Evolutionary conservation across 2,888 invertebrate species (phyloP), one percentile per base, ranked within the genome.

Genomic region (Philaethria dido): DNA sequence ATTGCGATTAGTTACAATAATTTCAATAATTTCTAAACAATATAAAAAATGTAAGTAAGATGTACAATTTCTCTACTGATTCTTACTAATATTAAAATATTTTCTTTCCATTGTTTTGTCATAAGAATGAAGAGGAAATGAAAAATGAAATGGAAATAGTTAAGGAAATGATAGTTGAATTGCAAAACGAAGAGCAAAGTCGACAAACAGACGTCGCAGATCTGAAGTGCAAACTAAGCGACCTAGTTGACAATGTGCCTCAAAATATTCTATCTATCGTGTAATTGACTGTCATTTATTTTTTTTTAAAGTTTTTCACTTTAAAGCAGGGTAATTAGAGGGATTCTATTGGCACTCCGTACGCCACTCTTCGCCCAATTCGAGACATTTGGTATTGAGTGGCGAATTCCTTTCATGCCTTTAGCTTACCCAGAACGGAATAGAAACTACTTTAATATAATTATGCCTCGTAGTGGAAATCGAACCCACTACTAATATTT

Each of bases 41-140:
- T 16, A 9, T 52, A 29, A 55, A 39, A 18, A 13, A 25, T n/a
- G n/a, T n/a, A n/a, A n/a, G n/a, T n/a, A n/a, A n/a, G n/a, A n/a
- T n/a, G n/a, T n/a, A n/a, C n/a, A n/a, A n/a, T n/a, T n/a, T n/a
- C n/a, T n/a, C n/a, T n/a, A n/a, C n/a, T n/a, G n/a, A n/a, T n/a
- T n/a, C n/a, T n/a, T n/a, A 48, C 20, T 14, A 14, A 20, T 20
- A 29, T 9, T 14, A 20, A 18, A 36, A 48, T 48, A 36, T 6
- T n/a, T n/a, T n/a, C n/a, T n/a, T n/a, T n/a, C 13, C 29, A 60
- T 36, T 48, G 48, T 39, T 48, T 22, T 47, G 16, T 13, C n/a
- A 42, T 39, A 66, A 89, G 88, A 78, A 85, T 68, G 79, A 85
- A 77, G 78, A 79, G 3, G 79, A 80, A 74, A 80, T 84, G 70